phyloP scores from a whole-genome alignment of 2,113 vertebrate species.

The Toxotes chatareus region DNA sequence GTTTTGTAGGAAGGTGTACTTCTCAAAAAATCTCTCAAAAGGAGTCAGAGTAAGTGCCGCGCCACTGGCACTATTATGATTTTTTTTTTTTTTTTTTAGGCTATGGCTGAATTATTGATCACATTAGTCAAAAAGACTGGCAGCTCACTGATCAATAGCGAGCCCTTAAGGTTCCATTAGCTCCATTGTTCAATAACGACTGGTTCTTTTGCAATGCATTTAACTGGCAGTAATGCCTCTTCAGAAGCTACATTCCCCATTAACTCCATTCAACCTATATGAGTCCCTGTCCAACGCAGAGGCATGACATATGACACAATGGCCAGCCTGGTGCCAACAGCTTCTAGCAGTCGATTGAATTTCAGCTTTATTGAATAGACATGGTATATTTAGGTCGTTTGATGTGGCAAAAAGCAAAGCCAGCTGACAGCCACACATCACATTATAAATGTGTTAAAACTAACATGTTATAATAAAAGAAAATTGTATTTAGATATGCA shows the following conservation, averaged over 20 bases:
- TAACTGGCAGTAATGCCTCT: conserved; percentile 59
- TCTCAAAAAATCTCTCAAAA: conserved; percentile 56
- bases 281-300: conserved; percentile 1
- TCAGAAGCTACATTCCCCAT: conserved; percentile 36
- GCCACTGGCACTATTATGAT: conserved; percentile 35
- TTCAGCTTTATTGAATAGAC: conserved; percentile 6
- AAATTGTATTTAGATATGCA: not conserved
- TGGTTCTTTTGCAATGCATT: conserved; percentile 49
- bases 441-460: not conserved
- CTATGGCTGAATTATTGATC: conserved; percentile 68
- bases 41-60: conserved; percentile 28
- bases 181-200: conserved; percentile 62
- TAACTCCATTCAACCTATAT: conserved; percentile 32
- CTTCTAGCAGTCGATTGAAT: conserved; percentile 1
- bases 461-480: not conserved
- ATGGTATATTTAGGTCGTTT: not conserved
- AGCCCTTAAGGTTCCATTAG: conserved; percentile 71
- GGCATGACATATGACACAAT: conserved; percentile 36
- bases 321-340: conserved; percentile 1
- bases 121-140: conserved; percentile 51
- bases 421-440: not conserved
- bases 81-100: conserved; percentile 34
- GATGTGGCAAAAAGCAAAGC: not conserved
- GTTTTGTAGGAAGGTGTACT: conserved; percentile 54
- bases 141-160: conserved; percentile 64